These are phyloP conservation scores for Pseudochromis fuscus DNA, from an alignment of 2,797 vertebrate genomes.

Conservation along the genomic window DNA sequence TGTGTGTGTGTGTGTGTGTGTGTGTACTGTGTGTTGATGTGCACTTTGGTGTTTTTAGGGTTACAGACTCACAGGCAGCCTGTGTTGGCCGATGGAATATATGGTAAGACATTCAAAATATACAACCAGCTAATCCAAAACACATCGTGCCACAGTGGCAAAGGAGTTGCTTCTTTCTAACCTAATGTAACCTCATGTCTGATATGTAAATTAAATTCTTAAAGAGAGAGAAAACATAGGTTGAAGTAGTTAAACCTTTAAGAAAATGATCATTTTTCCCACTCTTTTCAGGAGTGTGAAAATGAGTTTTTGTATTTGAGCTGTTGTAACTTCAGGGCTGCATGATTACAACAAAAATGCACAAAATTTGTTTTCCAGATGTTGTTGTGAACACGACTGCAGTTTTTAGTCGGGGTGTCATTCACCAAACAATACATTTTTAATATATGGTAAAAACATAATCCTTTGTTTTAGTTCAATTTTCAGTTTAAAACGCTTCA, in stretches of 20 bases:
- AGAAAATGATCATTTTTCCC: neutral
- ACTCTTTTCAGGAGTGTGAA: neutral
- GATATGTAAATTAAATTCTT: neutral
- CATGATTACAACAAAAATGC: constrained; percentile 10
- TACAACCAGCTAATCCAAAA: constrained; percentile 46
- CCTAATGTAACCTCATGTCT: neutral
- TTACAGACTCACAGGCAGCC: constrained; percentile 77
- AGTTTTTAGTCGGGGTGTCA: too few species aligned
- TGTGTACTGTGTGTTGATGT: constrained; percentile 74
- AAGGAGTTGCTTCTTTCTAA: constrained; percentile 48
- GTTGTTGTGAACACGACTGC: too few species aligned
- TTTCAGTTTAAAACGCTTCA: neutral
- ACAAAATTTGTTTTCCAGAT: neutral
- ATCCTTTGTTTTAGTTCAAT: neutral
- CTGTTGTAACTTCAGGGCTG: constrained; percentile 4
- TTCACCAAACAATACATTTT: neutral
- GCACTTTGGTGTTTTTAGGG: constrained; percentile 84
- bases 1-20: constrained; percentile 40
- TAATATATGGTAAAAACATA: neutral
- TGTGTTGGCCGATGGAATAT: constrained; percentile 84
- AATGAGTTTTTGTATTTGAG: neutral
- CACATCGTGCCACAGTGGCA: constrained; percentile 57
- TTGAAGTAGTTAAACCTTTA: neutral
- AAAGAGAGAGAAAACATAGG: neutral
- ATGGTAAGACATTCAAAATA: constrained; percentile 82